Evolutionary conservation across 1,140 invertebrate species (phyloP).

Genomic region (Maniola jurtina): DNA sequence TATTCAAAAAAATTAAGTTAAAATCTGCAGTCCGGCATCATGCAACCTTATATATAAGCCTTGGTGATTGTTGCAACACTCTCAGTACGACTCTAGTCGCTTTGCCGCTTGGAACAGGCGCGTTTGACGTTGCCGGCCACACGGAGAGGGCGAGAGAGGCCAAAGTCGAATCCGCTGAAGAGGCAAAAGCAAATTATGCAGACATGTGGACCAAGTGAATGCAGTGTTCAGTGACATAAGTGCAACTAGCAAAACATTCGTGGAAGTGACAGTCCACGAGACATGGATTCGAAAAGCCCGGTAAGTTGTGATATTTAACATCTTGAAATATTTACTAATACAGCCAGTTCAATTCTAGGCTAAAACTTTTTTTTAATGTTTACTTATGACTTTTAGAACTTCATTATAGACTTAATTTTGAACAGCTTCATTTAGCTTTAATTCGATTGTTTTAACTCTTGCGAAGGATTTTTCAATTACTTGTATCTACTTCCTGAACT

Average conservation of each 20-base stretch:
- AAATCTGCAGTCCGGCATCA: constrained; percentile 28
- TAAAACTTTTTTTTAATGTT: no score
- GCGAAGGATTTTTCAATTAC: no score
- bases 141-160: constrained; percentile 79
- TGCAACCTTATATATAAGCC: constrained; percentile 75
- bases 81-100: constrained; percentile 80
- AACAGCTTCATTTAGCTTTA: no score
- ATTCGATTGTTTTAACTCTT: no score
- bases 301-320: constrained; percentile 46
- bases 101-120: constrained; percentile 77
- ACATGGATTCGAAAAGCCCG: constrained; percentile 69
- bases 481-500: no score
- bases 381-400: no score
- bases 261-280: constrained; percentile 47
- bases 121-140: constrained; percentile 60
- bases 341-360: neutral
- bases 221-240: constrained; percentile 72
- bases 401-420: no score
- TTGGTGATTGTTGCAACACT: constrained; percentile 70
- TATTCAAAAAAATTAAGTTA: neutral
- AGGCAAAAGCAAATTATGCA: constrained; percentile 46
- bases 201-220: constrained; percentile 71
- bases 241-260: constrained; percentile 50
- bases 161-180: constrained; percentile 47
- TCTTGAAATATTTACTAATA: neutral